Conservation (phyloP, 1,140 invertebrate genomes). For the Brachionus rotundiformis region DNA sequence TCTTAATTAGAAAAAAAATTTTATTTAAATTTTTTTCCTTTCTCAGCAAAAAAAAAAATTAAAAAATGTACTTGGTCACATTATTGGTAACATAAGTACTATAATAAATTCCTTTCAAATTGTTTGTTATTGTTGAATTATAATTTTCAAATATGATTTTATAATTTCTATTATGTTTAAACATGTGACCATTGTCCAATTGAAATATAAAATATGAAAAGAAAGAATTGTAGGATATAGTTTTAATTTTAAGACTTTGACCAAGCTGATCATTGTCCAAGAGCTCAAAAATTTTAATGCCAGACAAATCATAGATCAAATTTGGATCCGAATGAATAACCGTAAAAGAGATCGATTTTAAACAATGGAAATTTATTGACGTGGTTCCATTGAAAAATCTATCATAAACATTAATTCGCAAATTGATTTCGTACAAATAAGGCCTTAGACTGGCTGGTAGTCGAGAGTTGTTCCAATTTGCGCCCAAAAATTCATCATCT, state of each 20-base stretch:
- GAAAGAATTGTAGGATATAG: constrained; percentile 12
- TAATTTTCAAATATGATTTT: constrained; percentile 28
- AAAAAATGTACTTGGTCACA: constrained; percentile 27
- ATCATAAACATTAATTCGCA: constrained; percentile 28
- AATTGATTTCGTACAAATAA: constrained; percentile 7
- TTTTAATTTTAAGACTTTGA: neutral
- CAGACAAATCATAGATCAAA: neutral
- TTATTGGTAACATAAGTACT: constrained; percentile 35
- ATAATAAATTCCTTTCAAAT: constrained; percentile 49
- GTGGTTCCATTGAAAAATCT: constrained; percentile 1
- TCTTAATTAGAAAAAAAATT: constrained; percentile 21
- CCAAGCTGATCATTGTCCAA: neutral
- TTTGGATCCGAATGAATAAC: constrained; percentile 38
- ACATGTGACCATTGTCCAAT: neutral
- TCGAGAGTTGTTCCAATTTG: constrained; percentile 25
- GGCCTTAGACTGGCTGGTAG: constrained; percentile 26
- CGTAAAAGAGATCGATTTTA: neutral
- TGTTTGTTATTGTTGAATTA: constrained; percentile 40
- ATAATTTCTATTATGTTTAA: neutral
- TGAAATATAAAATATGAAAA: constrained; percentile 24
- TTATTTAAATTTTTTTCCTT: neutral
- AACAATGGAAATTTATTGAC: constrained; percentile 41
- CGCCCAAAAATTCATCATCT: neutral
- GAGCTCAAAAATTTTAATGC: neutral
- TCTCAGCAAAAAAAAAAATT: too few species aligned